Base-by-base conservation (phyloP, 2,797 vertebrate genomes). In the Acanthornis magna region DNA sequence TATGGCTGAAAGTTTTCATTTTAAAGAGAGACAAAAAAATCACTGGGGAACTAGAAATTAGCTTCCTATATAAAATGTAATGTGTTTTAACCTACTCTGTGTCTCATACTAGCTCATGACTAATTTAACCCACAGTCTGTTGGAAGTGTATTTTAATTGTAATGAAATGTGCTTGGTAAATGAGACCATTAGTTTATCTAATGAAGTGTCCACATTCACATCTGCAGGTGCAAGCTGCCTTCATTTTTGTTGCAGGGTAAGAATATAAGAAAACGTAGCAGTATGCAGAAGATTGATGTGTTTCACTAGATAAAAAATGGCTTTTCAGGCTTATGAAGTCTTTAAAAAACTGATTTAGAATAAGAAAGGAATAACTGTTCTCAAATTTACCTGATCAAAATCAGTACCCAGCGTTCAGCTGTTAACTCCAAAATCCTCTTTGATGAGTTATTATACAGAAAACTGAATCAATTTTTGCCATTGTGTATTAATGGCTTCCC, bases 221-320 rank as follows among this genome's bases (percentile, higher is more conserved):
- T 68, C 74, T 95, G 84, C 83, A 92, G 76, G 54, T 88, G 58
- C 38, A 93, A 93, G 48, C 50, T 88, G 82, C 71, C 40, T 74
- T 66, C 6, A 22, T 66, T 93, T 91, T 62, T 65, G 17, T 72
- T 65, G 15, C 16, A 75, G 19, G 4, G 7, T 43, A 77, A 83
- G 42, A 61, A 76, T 61, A 13, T 32, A 75, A 80, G 61, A 75
- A 86, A 68, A 15, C 17, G 81, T 86, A 88, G 74, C 26, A 57
- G 25, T 43, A 68, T 16, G 45, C 74, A 50, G n/a, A 77, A 88
- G 62, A 91, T n/a, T 60, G 45, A 84, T 73, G 34, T 22, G 5
- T 90, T 93, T 85, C 65, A 21, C 61, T 71, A 63, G 43, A 38
- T 27, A 71, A 88, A 66, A 25, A 73, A 85, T 51, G 34, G 26